These are phyloP conservation scores for Hirudinaria manillensis DNA, from an alignment of 2,888 invertebrate genomes.

Conservation along the genomic window DNA sequence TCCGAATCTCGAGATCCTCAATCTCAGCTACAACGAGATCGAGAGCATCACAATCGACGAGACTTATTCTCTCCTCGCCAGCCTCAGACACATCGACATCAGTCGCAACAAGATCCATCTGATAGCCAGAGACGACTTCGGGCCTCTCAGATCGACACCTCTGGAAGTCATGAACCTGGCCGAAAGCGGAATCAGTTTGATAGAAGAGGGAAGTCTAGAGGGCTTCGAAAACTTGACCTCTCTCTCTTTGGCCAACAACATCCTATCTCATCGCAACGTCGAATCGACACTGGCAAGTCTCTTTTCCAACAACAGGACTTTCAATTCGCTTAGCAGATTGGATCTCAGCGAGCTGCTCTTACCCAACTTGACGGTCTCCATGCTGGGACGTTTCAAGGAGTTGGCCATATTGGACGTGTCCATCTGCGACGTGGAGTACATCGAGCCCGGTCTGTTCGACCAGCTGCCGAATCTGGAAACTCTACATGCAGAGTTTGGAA, in stretches of 20 bases:
- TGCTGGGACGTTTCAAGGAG: constrained; percentile 34
- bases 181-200: constrained; percentile 33
- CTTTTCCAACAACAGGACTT: constrained; percentile 1
- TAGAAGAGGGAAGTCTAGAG: constrained; percentile 34
- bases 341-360: constrained; percentile 39
- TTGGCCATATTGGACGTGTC: constrained; percentile 37
- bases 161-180: constrained; percentile 38
- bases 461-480: constrained; percentile 32
- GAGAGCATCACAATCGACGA: constrained; percentile 34
- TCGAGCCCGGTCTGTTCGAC: constrained; percentile 36
- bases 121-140: constrained; percentile 35
- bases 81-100: constrained; percentile 38
- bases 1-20: constrained; percentile 39
- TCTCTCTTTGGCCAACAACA: constrained; percentile 37
- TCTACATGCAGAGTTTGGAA: constrained; percentile 34
- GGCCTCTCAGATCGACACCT: constrained; percentile 29
- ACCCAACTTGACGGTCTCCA: constrained; percentile 34
- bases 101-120: constrained; percentile 38
- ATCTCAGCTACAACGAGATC: constrained; percentile 39
- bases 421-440: constrained; percentile 33
- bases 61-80: constrained; percentile 32
- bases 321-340: constrained; percentile 34
- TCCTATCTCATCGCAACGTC: constrained; percentile 18
- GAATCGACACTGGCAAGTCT: constrained; percentile 3
- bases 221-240: constrained; percentile 37